Evolutionary conservation across 2,888 invertebrate genomes (phyloP), one percentile per base, ranked within the genome.

Genomic region (Dicroscelio sp.): DNA sequence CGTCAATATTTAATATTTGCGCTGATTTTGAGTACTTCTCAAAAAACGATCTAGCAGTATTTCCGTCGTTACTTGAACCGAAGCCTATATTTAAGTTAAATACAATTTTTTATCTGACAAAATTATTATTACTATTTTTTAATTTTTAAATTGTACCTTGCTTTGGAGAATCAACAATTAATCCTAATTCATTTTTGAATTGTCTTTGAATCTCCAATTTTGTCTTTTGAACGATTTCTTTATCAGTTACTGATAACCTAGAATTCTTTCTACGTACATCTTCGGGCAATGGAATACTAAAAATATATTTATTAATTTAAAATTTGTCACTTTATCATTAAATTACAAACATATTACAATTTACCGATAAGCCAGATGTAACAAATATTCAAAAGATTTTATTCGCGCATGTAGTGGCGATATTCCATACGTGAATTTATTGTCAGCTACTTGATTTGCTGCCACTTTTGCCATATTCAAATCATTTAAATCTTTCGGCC

Each of bases 341-440:
- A 55, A 55, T 5, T 20, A n/a, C 17, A 58, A 25, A 60, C 2
- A 58, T 5, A 25, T 58, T 58, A 58, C 4, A 27, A 27, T 25
- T 10, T 58, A 63, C 63, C 63, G 30, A 20, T 63, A 63, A 8
- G 63, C 30, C 10, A 63, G 30, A 33, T 86, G 69, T 33, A 78
- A 52, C 43, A 69, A 60, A 79, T 38, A 86, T 43, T 86, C 86
- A 25, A 86, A 86, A 25, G 30, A 71, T 14, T 79, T 78, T 60
- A 85, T 85, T 25, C 76, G 27, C 23, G 76, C 85, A 43, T 85
- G 85, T 17, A 85, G 33, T 33, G 85, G 86, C 2, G 78, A 67
- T 43, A 86, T 79, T 30, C 79, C 86, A 79, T 86, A 84, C n/a
- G 30, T 75, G 12, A 84, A 75, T 20, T 35, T 20, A 5, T 3